phyloP scores from a whole-genome alignment of 2,113 vertebrate species.

The Cyprinodon brontotheroides region DNA sequence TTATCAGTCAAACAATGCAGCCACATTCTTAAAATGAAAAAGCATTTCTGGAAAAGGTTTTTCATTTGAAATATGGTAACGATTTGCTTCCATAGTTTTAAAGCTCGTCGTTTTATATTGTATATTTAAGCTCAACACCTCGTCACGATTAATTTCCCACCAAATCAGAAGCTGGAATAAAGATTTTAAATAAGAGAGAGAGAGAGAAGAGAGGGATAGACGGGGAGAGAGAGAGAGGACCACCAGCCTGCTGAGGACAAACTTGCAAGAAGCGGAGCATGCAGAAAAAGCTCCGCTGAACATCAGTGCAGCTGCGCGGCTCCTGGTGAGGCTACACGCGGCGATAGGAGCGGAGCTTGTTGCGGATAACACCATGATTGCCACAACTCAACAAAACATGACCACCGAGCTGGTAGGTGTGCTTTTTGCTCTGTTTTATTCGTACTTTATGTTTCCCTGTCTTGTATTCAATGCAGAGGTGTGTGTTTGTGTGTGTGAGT shows the following conservation, averaged over 20 bases:
- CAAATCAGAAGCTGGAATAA: slow-evolving; percentile 48
- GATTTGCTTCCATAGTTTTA: too few species aligned
- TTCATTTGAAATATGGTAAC: too few species aligned
- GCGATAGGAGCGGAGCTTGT: slow-evolving; percentile 27
- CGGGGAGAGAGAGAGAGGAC: slow-evolving; percentile 21
- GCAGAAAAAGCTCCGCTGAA: slow-evolving; percentile 63
- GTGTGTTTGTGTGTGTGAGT: neutral
- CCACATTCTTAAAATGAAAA: too few species aligned
- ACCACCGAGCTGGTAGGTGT: slow-evolving; percentile 80
- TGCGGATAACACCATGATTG: slow-evolving; percentile 78
- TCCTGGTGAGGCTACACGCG: slow-evolving; percentile 31
- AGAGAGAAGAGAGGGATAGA: slow-evolving; percentile 39
- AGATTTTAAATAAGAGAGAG: slow-evolving; percentile 25
- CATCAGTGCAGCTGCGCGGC: slow-evolving; percentile 45
- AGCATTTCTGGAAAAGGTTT: too few species aligned
- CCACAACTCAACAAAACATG: slow-evolving; percentile 84
- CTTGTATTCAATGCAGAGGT: neutral
- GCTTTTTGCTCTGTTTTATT: neutral
- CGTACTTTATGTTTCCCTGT: neutral
- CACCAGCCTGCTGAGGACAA: slow-evolving; percentile 49
- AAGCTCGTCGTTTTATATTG: neutral
- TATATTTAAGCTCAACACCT: neutral
- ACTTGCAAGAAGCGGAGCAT: slow-evolving; percentile 69
- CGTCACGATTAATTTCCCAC: slow-evolving; percentile 51
- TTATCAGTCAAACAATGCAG: too few species aligned